Percentiles rank a stretch among this genome's conserved stretches.
Conservation (phyloP, 2,888 invertebrate genomes). For the Saturnia japonica region DNA sequence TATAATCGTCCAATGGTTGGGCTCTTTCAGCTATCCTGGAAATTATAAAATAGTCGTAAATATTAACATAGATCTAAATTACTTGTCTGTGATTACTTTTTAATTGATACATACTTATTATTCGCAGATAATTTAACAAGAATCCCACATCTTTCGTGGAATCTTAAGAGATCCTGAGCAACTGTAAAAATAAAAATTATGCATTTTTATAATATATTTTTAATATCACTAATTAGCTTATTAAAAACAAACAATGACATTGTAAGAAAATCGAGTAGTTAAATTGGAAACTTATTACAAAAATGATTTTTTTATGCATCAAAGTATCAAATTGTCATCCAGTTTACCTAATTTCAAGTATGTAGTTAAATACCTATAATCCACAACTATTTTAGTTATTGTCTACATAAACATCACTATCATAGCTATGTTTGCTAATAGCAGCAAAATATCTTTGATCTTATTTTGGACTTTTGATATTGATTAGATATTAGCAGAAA, state of each 20-base stretch:
- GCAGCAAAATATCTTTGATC: no score
- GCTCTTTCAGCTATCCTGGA: slow-evolving; percentile 91
- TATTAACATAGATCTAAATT: not conserved
- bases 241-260: not conserved
- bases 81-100: not conserved
- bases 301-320: no score
- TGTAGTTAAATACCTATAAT: no score
- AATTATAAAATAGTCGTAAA: slow-evolving; percentile 5
- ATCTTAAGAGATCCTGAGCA: slow-evolving; percentile 86
- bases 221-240: not conserved
- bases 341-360: no score
- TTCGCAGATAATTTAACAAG: slow-evolving; percentile 92
- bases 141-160: slow-evolving; percentile 94
- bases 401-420: no score
- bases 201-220: no score
- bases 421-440: no score
- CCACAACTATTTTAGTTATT: no score
- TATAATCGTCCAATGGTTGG: slow-evolving; percentile 95
- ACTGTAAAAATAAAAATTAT: slow-evolving; percentile 41
- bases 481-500: no score
- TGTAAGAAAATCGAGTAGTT: not conserved
- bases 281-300: not conserved
- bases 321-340: no score
- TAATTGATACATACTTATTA: slow-evolving; percentile 63
- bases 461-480: no score